Evolutionary conservation across 2,113 vertebrate genomes (phyloP), one percentile per base, ranked within the genome.

Genomic region (Motacilla alba): DNA sequence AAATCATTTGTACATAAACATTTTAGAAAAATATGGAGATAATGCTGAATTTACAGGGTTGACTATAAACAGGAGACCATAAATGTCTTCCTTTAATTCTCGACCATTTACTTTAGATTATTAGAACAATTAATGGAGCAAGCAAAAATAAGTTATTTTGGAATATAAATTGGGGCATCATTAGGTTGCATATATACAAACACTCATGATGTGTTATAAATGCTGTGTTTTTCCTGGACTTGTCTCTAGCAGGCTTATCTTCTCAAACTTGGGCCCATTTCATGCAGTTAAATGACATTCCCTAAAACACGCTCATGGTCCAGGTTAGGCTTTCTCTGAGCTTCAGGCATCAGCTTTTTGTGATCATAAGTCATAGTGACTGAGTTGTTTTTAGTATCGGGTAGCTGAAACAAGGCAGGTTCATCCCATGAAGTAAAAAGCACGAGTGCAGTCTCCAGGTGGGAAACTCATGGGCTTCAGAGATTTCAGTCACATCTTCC

Each of bases 1-100:
- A 96, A 95, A 97, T 95, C 90, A 93, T 92, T 95, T 85, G 37
- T 58, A 82, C 83, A 95, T 97, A 98, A 98, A 98, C 97, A 97
- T 97, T 96, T 96, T 91, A 95, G 94, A 94, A 92, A 97, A 97
- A 92, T 94, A 92, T 90, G 83, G 64, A 95, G 91, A 94, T 97
- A 96, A 97, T 35, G 5, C 30, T 85, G 66, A 62, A 94, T 90
- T 93, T 95, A 69, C 72, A 89, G 41, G 15, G 41, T 69, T 50
- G 77, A 95, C 72, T 91, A 41, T 93, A 96, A 93, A 95, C 89
- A 95, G 73, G 85, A 94, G 56, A 53, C 69, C 82, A 91, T 84
- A 94, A 97, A 95, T 94, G 92, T 95, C 89, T 96, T 94, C 87
- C 68, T 72, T 88, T 94, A 86, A 69, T 63, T 96, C 53, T 91